Evolutionary conservation across 1,140 invertebrate species (phyloP), one percentile per base, ranked within the genome.

Genomic region (Diorhabda elongata): DNA sequence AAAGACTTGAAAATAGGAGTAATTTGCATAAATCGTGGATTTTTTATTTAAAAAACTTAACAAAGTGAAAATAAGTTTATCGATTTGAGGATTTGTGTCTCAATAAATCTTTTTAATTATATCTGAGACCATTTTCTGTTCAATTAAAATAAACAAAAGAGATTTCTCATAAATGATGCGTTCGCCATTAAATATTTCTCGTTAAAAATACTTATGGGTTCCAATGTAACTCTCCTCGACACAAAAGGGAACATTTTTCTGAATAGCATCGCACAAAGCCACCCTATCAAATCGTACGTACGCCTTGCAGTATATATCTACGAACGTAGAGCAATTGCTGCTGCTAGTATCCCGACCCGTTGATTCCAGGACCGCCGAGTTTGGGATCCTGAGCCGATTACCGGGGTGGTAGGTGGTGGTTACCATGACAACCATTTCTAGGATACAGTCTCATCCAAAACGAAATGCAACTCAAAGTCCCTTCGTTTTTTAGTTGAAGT

Each of bases 351-450:
- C 47, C 47, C 47, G 47, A 52, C 3, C 47, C 47, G 47, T n/a
- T 26, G 26, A 26, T 26, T 26, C 26, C 26, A 26, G 26, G 26
- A 26, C 26, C 26, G 47, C 61, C 6, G 61, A 57, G 63, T 59
- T 68, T 63, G 60, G 65, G 58, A 57, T 9, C 7, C 58, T 74
- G 73, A 74, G 73, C 73, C 73, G 73, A 72, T 74, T 74, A 74
- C 73, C 71, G 42, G 73, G 71, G 71, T 72, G 73, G 73, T 70
- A 70, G 71, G 73, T 71, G 44, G 8, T 7, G 44, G 75, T 76
- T 70, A 52, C 73, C 70, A 74, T 71, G 65, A 71, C 71, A 44
- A 64, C 44, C 63, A 41, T 64, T 64, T 60, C 61, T 62, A n/a
- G 43, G 44, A 62, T 44, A 62, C 61, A 62, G 44, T 44, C 61